Percentiles rank a stretch among this genome's conserved stretches.
These are phyloP conservation scores for Macrotis lagotis DNA, from an alignment of 2,113 vertebrate genomes.

Conservation along the genomic window DNA sequence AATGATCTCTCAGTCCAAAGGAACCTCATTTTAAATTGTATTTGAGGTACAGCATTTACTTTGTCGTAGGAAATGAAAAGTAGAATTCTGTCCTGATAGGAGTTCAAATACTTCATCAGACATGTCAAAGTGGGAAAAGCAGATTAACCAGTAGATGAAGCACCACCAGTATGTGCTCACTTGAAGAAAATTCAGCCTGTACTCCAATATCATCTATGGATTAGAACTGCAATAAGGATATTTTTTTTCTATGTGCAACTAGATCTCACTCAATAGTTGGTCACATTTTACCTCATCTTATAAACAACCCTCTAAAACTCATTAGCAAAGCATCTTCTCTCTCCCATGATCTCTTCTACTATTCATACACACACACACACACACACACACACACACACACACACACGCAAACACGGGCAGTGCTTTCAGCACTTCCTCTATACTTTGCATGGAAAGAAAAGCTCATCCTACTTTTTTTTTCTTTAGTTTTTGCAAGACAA, in stretches of 20 bases:
- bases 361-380: not conserved
- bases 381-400: not conserved
- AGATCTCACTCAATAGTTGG: conserved; percentile 5
- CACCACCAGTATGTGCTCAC: fast-evolving
- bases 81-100: conserved; percentile 41
- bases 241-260: not conserved
- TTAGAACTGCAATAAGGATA: not conserved
- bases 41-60: conserved; percentile 72
- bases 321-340: not conserved
- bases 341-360: not conserved
- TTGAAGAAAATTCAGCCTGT: not conserved
- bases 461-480: not conserved
- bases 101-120: conserved; percentile 56
- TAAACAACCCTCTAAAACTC: not conserved
- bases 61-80: conserved; percentile 67
- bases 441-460: not conserved
- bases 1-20: conserved; percentile 78
- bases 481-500: no score
- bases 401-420: not conserved
- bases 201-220: not conserved
- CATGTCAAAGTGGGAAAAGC: conserved; percentile 29
- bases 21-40: conserved; percentile 76
- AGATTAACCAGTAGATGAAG: conserved; percentile 58
- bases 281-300: not conserved
- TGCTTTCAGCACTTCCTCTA: not conserved